phyloP scores from a whole-genome alignment of 2,113 vertebrate species.

The Rhea americana region DNA sequence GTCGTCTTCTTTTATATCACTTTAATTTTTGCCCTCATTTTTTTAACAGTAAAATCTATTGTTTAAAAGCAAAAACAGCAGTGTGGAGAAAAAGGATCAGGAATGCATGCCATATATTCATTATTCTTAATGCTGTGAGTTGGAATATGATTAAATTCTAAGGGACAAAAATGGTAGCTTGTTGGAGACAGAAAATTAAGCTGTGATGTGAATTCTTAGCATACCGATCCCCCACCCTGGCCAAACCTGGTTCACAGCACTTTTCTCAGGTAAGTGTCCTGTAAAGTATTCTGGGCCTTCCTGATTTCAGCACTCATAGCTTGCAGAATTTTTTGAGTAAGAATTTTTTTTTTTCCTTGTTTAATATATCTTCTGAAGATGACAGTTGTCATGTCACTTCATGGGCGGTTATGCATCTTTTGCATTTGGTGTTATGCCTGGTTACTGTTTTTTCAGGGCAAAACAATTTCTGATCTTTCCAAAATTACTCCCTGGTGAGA shows the following conservation, averaged over 20 bases:
- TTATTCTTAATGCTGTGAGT: neutral
- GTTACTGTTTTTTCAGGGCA: neutral
- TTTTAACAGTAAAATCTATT: neutral
- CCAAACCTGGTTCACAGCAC: fast-evolving
- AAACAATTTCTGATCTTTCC: neutral
- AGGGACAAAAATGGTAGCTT: neutral
- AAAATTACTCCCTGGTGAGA: neutral
- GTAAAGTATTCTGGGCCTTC: neutral
- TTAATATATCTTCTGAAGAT: neutral
- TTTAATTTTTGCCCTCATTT: neutral
- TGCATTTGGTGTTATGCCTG: neutral
- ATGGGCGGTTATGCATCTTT: neutral
- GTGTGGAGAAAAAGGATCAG: neutral
- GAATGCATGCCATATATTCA: fast-evolving
- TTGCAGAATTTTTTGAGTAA: neutral
- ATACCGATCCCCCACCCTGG: neutral
- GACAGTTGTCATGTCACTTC: neutral
- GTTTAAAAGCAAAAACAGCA: neutral
- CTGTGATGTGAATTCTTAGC: neutral
- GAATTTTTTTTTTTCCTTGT: neutral
- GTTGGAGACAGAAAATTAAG: neutral
- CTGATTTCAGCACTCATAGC: neutral
- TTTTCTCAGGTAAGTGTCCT: neutral
- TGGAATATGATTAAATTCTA: neutral
- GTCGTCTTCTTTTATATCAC: neutral